Evolutionary conservation across 2,797 vertebrate species (phyloP).

Genomic region (Melanotaenia trifasciata): DNA sequence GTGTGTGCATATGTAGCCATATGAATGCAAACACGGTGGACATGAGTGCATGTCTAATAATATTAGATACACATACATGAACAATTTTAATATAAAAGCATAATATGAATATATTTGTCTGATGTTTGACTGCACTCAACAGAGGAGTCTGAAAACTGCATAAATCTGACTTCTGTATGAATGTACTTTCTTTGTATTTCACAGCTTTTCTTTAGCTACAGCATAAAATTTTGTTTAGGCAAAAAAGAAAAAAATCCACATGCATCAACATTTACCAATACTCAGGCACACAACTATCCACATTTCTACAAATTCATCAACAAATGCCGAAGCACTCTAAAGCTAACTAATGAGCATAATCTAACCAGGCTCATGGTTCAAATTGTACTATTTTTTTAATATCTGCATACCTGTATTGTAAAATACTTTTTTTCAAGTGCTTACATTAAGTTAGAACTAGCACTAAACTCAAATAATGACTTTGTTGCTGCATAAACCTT

Average conservation of each 20-base stretch:
- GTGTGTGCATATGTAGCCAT: slow-evolving; percentile 5
- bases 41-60: neutral
- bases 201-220: slow-evolving; percentile 9
- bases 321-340: neutral
- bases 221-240: slow-evolving; percentile 43
- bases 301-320: neutral
- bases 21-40: neutral
- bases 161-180: slow-evolving; percentile 7
- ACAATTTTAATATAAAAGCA: too few species aligned
- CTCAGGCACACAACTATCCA: neutral
- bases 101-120: slow-evolving; percentile 6
- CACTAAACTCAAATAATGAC: slow-evolving; percentile 22
- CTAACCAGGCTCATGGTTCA: neutral
- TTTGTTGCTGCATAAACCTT: slow-evolving; percentile 5
- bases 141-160: slow-evolving; percentile 14
- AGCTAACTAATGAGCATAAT: neutral
- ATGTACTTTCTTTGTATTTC: neutral
- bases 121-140: slow-evolving; percentile 11
- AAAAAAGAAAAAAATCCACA: slow-evolving; percentile 7
- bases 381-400: neutral
- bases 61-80: too few species aligned
- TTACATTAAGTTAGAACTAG: slow-evolving; percentile 24
- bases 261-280: slow-evolving; percentile 6
- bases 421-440: slow-evolving; percentile 1
- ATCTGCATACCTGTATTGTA: neutral